Evolutionary conservation across 2,888 invertebrate genomes (phyloP), one percentile per base, ranked within the genome.

Genomic region (Cheilosia variabilis): DNA sequence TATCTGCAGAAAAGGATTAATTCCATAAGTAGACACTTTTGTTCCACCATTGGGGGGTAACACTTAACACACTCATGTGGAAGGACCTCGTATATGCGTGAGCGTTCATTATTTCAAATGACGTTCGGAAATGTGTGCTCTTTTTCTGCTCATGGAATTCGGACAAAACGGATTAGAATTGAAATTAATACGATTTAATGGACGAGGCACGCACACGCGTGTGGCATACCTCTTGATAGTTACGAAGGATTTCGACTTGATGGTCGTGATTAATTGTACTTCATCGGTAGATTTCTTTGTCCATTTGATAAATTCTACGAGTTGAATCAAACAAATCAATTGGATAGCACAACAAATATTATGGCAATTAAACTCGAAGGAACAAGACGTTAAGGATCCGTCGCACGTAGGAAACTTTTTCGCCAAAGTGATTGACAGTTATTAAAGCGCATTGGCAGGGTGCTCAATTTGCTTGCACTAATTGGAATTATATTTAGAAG

Each of bases 31-130:
- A 76, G 73, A 66, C 75, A 52, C 52, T 52, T 52, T 22, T 52
- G 15, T 27, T 5, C 24, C 24, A 2, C 22, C 22, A 24, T 24
- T 15, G 15, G 37, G 15, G 19, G 50, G 10, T 31, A n/a, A 24
- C 15, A 34, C 43, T 37, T 37, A 13, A 2, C 50, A 50, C 62
- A 57, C 41, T 77, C 81, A 77, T 66, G 81, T 63, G 81, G 66
- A 76, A 80, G 80, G 65, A 72, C 71, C 13, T 45, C 45, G 52
- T 71, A 62, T 71, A 17, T 60, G 68, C 66, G 83, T 84, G 86
- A 53, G 68, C 86, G 81, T 86, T 86, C 81, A 86, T 86, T 86
- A 86, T 86, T 86, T 86, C 86, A 86, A 86, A 86, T 81, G 81
- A 86, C 86, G 76, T 77, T 81, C 72, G 86, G 86, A 86, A 76